A percentile compares a stretch with the other conserved stretches of the same genome.
Evolutionary conservation across 2,888 invertebrate genomes (phyloP).

Genomic region (Harpagoxenus sublaevis): DNA sequence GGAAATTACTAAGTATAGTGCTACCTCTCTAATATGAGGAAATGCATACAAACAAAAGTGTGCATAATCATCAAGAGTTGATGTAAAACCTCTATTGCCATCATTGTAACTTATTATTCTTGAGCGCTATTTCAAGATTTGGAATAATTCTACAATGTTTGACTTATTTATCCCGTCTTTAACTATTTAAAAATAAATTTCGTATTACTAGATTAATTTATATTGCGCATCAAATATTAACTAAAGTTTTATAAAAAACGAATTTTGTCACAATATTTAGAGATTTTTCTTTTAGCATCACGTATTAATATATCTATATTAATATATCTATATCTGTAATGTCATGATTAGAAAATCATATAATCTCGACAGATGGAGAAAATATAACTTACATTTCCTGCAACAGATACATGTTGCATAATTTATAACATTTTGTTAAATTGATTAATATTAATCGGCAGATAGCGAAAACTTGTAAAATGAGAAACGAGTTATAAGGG

Average conservation of each 20-base stretch:
- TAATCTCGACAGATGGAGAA: neutral
- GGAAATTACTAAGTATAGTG: neutral
- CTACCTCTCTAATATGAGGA: neutral
- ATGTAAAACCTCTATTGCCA: neutral
- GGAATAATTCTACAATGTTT: neutral
- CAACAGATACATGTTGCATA: neutral
- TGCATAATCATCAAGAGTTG: neutral
- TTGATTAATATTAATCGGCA: neutral
- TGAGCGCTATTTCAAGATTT: neutral
- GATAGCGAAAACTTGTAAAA: constrained; percentile 49
- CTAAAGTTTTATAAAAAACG: neutral
- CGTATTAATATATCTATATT: neutral
- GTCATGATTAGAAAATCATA: neutral
- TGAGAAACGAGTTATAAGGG: constrained; percentile 43
- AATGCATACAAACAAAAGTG: neutral
- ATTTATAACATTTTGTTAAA: neutral
- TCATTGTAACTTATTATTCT: neutral
- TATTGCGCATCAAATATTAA: neutral
- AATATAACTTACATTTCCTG: neutral
- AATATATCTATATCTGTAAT: neutral
- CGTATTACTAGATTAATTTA: constrained; percentile 4
- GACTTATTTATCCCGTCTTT: neutral
- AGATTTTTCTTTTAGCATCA: neutral
- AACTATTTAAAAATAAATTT: neutral
- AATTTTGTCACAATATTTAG: neutral